Evolutionary conservation across 2,113 vertebrate genomes (phyloP).

Genomic region (Anoplopoma fimbria): DNA sequence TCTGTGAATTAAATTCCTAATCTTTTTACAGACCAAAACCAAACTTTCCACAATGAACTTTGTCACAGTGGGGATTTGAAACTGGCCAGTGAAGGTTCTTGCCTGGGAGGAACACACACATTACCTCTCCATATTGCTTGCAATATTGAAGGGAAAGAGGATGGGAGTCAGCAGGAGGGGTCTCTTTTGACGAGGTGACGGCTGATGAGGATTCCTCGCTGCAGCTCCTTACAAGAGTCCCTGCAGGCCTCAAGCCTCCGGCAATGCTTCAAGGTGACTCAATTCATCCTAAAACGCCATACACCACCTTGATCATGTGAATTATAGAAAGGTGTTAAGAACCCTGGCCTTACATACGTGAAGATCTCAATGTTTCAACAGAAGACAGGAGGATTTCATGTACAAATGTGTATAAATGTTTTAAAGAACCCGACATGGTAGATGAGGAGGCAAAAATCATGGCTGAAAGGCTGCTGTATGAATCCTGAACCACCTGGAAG

Average conservation of each 20-base stretch:
- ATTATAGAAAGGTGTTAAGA: slow-evolving; percentile 45
- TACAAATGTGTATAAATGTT: slow-evolving; percentile 43
- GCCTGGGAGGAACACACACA: background rate
- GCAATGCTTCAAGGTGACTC: slow-evolving; percentile 62
- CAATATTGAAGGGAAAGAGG: slow-evolving; percentile 11
- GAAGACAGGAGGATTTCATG: slow-evolving; percentile 15
- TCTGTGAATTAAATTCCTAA: background rate
- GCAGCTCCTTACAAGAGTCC: slow-evolving; percentile 59
- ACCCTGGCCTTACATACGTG: slow-evolving; percentile 17
- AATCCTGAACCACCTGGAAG: slow-evolving; percentile 44
- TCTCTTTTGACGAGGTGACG: slow-evolving; percentile 47
- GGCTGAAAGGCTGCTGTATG: slow-evolving; percentile 3
- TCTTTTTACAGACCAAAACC: background rate
- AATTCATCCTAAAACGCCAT: slow-evolving; percentile 40
- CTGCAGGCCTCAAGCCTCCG: slow-evolving; percentile 47
- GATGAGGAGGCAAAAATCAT: slow-evolving; percentile 20
- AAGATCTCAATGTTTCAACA: slow-evolving; percentile 18
- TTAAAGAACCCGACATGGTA: slow-evolving; percentile 13
- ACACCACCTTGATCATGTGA: slow-evolving; percentile 49
- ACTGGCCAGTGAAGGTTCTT: background rate
- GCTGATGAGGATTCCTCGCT: slow-evolving; percentile 54
- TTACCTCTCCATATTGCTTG: background rate
- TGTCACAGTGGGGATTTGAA: background rate
- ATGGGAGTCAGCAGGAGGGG: slow-evolving; percentile 42
- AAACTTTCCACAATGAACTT: slow-evolving; percentile 1